Percentiles rank a stretch among this genome's conserved stretches.
Conservation (phyloP, 1,140 invertebrate genomes). For the Charaxes varanes region DNA sequence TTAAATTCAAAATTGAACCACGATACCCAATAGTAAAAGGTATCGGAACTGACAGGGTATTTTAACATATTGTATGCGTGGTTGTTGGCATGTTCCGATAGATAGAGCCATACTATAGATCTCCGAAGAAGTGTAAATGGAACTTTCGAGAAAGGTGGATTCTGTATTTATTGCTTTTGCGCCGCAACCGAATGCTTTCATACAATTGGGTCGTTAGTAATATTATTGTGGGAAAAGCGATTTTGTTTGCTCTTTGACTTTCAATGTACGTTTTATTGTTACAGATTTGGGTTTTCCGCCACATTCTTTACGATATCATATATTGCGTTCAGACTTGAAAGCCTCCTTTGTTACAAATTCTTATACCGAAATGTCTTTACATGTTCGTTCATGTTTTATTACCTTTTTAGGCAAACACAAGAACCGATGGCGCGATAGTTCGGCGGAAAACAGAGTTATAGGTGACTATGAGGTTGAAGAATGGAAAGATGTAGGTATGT, state of each 20-base stretch:
- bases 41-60: too few species aligned
- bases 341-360: conserved; percentile 20
- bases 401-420: conserved; percentile 51
- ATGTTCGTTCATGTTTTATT: conserved; percentile 12
- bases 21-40: too few species aligned
- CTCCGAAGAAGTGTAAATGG: too few species aligned
- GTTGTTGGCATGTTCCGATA: too few species aligned
- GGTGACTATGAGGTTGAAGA: conserved; percentile 77
- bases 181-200: conserved; percentile 55
- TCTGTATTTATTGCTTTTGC: conserved; percentile 70
- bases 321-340: conserved; percentile 42
- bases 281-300: conserved; percentile 52
- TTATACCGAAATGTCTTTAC: conserved; percentile 10
- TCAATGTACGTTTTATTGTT: conserved; percentile 59
- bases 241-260: conserved; percentile 69
- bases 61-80: too few species aligned
- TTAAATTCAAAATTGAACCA: too few species aligned
- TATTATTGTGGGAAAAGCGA: conserved; percentile 68
- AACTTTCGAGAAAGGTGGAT: conserved; percentile 57
- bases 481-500: conserved; percentile 76
- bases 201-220: conserved; percentile 71
- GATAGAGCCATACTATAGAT: too few species aligned
- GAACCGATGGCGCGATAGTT: conserved; percentile 58
- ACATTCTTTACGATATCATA: conserved; percentile 47
- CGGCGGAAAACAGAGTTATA: conserved; percentile 67